These are phyloP conservation scores for Palloptera scutellata DNA, from an alignment of 2,888 invertebrate species.

Conservation along the genomic window DNA sequence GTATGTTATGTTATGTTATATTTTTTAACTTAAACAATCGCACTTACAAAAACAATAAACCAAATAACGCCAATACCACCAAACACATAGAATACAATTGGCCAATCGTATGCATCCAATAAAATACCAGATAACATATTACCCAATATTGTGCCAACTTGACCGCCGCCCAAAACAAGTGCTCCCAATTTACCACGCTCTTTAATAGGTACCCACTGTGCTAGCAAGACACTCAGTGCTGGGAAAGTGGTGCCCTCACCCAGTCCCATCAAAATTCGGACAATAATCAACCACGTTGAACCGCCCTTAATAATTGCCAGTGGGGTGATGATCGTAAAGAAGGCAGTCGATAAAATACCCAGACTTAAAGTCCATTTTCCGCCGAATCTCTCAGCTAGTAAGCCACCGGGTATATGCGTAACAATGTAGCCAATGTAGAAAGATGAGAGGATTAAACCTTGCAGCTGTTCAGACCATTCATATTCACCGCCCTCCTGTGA, in stretches of 20 bases:
- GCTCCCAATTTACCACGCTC: constrained; percentile 82
- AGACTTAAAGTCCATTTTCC: constrained; percentile 85
- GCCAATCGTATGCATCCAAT: constrained; percentile 75
- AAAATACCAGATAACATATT: constrained; percentile 74
- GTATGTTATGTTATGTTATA: background rate
- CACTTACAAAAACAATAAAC: constrained; percentile 74
- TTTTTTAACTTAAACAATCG: background rate
- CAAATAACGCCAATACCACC: constrained; percentile 78
- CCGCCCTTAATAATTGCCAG: constrained; percentile 72
- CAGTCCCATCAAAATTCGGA: constrained; percentile 81
- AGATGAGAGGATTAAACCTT: constrained; percentile 80
- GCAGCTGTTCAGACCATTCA: constrained; percentile 75
- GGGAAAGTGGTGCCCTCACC: constrained; percentile 88
- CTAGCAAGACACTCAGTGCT: constrained; percentile 81
- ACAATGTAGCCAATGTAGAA: constrained; percentile 88
- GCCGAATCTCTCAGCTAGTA: constrained; percentile 81
- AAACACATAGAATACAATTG: constrained; percentile 82
- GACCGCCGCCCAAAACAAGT: constrained; percentile 80
- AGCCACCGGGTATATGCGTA: constrained; percentile 84
- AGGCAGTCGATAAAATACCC: constrained; percentile 82
- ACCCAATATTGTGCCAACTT: constrained; percentile 71
- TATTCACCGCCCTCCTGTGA: constrained; percentile 46
- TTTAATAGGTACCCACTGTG: constrained; percentile 81
- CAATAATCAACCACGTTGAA: constrained; percentile 74
- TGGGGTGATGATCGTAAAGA: constrained; percentile 84